A percentile compares a stretch with the other conserved stretches of the same genome.
Evolutionary conservation across 2,113 vertebrate genomes (phyloP).

Genomic region (Solea senegalensis): DNA sequence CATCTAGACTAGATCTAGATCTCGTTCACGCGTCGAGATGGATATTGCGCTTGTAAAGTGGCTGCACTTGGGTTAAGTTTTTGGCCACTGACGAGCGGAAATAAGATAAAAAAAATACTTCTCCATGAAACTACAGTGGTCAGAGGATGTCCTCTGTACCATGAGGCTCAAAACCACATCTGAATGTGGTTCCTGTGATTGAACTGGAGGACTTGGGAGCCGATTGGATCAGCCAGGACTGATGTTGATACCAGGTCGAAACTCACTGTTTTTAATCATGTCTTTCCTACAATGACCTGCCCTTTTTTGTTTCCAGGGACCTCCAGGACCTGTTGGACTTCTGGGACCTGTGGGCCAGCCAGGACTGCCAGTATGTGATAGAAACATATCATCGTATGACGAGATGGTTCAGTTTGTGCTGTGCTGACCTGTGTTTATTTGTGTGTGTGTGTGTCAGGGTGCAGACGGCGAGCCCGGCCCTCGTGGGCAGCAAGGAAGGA

Average conservation of each 20-base stretch:
- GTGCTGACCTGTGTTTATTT: conserved; percentile 7
- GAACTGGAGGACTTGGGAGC: too few relatives aligned
- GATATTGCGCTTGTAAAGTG: too few relatives aligned
- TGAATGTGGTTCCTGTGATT: too few relatives aligned
- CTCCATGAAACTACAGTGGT: too few relatives aligned
- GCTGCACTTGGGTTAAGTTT: too few relatives aligned
- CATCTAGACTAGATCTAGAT: too few relatives aligned
- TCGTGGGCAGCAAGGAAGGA: conserved; percentile 90
- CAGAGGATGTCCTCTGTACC: background rate
- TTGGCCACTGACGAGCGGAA: too few relatives aligned
- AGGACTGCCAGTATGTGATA: conserved; percentile 82
- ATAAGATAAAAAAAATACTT: too few relatives aligned
- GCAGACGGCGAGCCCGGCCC: conserved; percentile 88
- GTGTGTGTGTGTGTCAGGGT: conserved; percentile 78
- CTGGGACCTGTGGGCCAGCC: conserved; percentile 88
- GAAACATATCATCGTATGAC: background rate
- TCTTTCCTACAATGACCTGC: conserved; percentile 15
- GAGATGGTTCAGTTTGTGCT: background rate
- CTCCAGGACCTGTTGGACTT: conserved; percentile 85
- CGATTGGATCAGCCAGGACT: too few relatives aligned
- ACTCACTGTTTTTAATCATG: conserved; percentile 9
- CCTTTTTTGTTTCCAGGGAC: conserved; percentile 81
- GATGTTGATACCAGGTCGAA: too few relatives aligned
- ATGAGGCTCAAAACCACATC: conserved; percentile 13
- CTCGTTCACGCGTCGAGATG: too few relatives aligned